Percentiles rank a stretch among this genome's conserved stretches.
Evolutionary conservation across 2,113 vertebrate species (phyloP).

Genomic region (Datnioides undecimradiatus): DNA sequence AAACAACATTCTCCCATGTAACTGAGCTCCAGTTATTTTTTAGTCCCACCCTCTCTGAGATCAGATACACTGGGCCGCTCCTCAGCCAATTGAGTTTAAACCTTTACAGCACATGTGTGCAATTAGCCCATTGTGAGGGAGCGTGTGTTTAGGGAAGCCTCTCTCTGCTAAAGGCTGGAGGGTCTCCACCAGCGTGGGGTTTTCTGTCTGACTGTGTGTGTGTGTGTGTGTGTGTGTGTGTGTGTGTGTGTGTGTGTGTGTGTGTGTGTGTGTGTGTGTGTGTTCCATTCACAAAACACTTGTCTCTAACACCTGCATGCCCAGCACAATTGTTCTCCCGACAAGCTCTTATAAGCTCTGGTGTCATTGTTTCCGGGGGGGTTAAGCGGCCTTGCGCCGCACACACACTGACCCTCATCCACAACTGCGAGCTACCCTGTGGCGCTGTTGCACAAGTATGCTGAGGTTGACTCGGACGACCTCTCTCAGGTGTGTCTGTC

Average conservation of each 20-base stretch:
- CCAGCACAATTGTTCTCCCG: constrained; percentile 73
- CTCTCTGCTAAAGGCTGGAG: constrained; percentile 78
- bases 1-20: background rate
- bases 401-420: constrained; percentile 85
- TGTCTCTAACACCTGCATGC: constrained; percentile 77
- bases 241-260: constrained; percentile 46
- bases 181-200: constrained; percentile 50
- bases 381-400: constrained; percentile 63
- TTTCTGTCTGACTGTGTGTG: constrained; percentile 42
- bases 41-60: constrained; percentile 10
- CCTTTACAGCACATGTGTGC: constrained; percentile 74
- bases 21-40: constrained; percentile 12
- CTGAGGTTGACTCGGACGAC: constrained; percentile 64
- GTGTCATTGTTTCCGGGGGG: constrained; percentile 74
- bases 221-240: constrained; percentile 44
- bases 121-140: constrained; percentile 87
- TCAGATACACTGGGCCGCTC: constrained; percentile 59
- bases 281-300: constrained; percentile 70
- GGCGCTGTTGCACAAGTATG: constrained; percentile 64
- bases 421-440: constrained; percentile 58
- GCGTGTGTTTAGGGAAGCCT: constrained; percentile 82
- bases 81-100: constrained; percentile 69
- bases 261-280: constrained; percentile 37
- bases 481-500: constrained; percentile 67
- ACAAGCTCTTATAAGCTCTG: constrained; percentile 67